phyloP scores from a whole-genome alignment of 2,113 vertebrate genomes.

The Varanus komodoensis region DNA sequence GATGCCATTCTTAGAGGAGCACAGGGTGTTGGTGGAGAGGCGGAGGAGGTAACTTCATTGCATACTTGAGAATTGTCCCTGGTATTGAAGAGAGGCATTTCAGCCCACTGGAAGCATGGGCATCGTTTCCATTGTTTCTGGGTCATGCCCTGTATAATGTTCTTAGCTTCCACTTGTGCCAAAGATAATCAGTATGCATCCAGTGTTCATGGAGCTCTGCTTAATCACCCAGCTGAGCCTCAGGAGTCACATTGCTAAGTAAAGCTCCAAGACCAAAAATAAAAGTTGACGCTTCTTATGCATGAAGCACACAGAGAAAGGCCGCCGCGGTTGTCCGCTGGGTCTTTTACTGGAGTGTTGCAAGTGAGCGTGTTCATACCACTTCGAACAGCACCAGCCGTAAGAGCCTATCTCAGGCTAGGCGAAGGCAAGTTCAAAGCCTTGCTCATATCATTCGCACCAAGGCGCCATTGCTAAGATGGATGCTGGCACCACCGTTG shows the following conservation, averaged over 20 bases:
- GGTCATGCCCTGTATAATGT: slow-evolving; percentile 29
- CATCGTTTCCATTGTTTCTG: slow-evolving; percentile 27
- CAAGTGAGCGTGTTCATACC: too few relatives aligned
- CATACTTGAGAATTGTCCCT: slow-evolving; percentile 8
- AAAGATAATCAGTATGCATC: slow-evolving; percentile 26
- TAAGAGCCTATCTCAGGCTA: background rate
- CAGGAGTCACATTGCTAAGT: slow-evolving; percentile 21
- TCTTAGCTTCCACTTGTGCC: slow-evolving; percentile 15
- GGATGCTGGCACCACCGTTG: too few relatives aligned
- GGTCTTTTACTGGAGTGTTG: too few relatives aligned
- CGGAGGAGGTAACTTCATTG: background rate
- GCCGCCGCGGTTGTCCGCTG: too few relatives aligned
- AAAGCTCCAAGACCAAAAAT: background rate
- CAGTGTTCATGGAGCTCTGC: background rate
- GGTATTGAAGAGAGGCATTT: slow-evolving; percentile 21
- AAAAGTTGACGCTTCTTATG: background rate
- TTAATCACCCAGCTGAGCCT: slow-evolving; percentile 29
- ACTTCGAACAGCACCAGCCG: background rate
- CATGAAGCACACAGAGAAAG: background rate
- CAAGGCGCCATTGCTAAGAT: too few relatives aligned
- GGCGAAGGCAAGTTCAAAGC: too few relatives aligned
- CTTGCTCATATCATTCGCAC: too few relatives aligned
- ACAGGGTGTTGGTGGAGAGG: background rate
- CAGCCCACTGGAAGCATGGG: slow-evolving; percentile 6
- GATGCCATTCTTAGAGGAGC: background rate